phyloP scores from a whole-genome alignment of 2,113 vertebrate species.

The Tetrax tetrax region DNA sequence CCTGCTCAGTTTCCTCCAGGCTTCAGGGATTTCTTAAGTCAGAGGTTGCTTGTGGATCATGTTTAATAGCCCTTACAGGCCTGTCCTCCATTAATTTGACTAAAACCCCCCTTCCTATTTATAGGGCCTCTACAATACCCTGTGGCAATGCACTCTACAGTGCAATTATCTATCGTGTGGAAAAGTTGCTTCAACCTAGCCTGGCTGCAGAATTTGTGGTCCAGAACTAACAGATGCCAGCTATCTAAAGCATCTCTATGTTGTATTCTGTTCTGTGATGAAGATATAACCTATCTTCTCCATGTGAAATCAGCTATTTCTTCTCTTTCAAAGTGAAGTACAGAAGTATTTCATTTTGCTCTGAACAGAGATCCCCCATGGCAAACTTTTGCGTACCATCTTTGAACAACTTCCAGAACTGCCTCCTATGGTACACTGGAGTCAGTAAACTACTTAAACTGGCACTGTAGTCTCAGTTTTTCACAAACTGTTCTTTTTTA shows the following conservation, averaged over 20 bases:
- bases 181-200: background rate
- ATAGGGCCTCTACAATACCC: background rate
- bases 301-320: background rate
- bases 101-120: background rate
- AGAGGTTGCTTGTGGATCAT: background rate
- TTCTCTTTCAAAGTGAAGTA: background rate
- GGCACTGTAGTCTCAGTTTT: background rate
- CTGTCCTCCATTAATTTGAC: background rate
- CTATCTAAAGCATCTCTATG: background rate
- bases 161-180: background rate
- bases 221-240: background rate
- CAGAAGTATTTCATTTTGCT: background rate
- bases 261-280: background rate
- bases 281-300: background rate
- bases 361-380: background rate
- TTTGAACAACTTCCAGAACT: background rate
- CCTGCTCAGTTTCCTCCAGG: background rate
- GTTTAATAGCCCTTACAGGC: background rate
- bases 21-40: background rate
- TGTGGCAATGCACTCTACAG: background rate
- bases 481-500: background rate
- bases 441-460: background rate
- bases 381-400: background rate
- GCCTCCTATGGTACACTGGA: background rate
- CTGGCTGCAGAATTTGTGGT: background rate